Evolutionary conservation across 2,113 vertebrate genomes (phyloP), one percentile per base, ranked within the genome.

Genomic region (Morone chrysops): DNA sequence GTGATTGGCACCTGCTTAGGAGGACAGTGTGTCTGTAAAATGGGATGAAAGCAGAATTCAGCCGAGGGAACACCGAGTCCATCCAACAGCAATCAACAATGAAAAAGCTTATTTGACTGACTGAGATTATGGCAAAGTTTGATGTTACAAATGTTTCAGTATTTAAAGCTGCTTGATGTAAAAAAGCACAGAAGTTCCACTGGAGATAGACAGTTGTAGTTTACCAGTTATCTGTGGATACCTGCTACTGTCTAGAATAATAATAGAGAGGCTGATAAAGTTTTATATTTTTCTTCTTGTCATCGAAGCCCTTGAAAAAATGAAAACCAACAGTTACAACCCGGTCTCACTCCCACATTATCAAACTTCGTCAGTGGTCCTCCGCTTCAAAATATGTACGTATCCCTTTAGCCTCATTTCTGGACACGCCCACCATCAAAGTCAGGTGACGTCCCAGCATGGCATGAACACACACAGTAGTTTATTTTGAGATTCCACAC

Each of bases 1-100:
- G 80, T 90, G 91, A 91, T 82, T 89, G 92, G 81, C 91, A 91
- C 83, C 83, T 85, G 85, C 80, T 90, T 41, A 83, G 59, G 57
- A 82, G 60, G 75, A 88, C 62, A 68, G 79, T 41, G 72, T 41
- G 78, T 57, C 68, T 61, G 69, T 56, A 50, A 68, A 79, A 86
- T 18, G 75, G 73, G 71, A 81, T 57, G 74, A 41, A 81, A 79
- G 76, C 65, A 63, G 48, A 72, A 17, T 41, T 60, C 36, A 56
- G 20, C 45, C 22, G 25, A 41, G 45, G 70, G 72, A 75, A 56
- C 31, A 31, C 48, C 18, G 25, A 59, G 40, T 69, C 63, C 43
- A 59, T 66, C 48, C 61, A 41, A 25, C 25, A 72, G 63, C 59
- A 70, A 67, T 78, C 54, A 70, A 75, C 60, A 80, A 61, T 60